A percentile compares a stretch with the other conserved stretches of the same genome.
phyloP scores from a whole-genome alignment of 2,113 vertebrate species.

The Callorhinus ursinus region DNA sequence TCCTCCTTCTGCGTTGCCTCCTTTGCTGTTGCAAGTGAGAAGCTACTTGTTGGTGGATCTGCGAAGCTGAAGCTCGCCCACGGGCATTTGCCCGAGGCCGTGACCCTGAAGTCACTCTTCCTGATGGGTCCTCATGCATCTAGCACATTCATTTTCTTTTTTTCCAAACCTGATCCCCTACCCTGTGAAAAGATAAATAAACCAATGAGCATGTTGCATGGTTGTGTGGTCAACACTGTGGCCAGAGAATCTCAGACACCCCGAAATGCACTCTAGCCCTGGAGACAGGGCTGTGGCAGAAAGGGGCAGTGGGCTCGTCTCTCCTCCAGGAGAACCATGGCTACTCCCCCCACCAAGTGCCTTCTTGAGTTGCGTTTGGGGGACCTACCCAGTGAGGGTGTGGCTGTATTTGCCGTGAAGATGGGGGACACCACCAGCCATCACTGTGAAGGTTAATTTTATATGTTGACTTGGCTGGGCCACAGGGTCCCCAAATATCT shows the following conservation, averaged over 20 bases:
- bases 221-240: not conserved
- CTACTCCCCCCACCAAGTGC: not conserved
- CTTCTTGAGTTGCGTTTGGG: not conserved
- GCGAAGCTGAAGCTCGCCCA: not conserved
- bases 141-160: not conserved
- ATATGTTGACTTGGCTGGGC: not conserved
- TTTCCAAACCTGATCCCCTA: not conserved
- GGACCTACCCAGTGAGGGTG: not conserved
- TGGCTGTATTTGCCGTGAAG: fast-evolving
- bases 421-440: not conserved
- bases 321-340: not conserved
- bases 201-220: fast-evolving
- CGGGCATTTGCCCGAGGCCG: not conserved
- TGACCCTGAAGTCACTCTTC: not conserved
- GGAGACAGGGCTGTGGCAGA: not conserved
- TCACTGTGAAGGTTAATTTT: fast-evolving
- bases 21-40: not conserved
- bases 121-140: not conserved
- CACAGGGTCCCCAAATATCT: not conserved
- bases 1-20: no score
- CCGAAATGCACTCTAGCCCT: not conserved
- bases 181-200: not conserved
- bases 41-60: not conserved
- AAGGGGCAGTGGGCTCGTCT: no score
- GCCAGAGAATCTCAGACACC: not conserved